These are phyloP conservation scores for Sciurus carolinensis DNA, from an alignment of 2,797 vertebrate species.

Conservation along the genomic window DNA sequence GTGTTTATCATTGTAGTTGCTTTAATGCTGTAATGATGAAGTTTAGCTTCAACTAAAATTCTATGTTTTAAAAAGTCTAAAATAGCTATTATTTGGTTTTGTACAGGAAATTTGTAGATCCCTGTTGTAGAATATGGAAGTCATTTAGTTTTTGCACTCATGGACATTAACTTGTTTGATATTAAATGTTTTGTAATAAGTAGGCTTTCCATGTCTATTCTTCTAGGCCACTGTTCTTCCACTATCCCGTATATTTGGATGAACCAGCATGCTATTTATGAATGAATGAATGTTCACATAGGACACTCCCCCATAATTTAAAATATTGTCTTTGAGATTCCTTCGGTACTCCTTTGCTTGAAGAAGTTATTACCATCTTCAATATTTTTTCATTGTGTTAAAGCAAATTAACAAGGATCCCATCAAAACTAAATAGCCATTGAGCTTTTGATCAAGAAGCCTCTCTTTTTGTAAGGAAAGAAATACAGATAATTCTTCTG, in stretches of 20 bases:
- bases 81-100: neutral
- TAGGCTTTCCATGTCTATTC: neutral
- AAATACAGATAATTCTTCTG: neutral
- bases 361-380: constrained; percentile 63
- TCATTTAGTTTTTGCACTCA: neutral
- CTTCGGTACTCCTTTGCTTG: neutral
- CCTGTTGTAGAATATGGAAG: neutral
- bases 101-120: neutral
- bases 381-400: constrained; percentile 51
- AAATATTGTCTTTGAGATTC: constrained; percentile 68
- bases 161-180: neutral
- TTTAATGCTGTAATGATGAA: neutral
- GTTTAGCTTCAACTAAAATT: neutral
- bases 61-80: neutral
- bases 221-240: neutral
- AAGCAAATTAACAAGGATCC: constrained; percentile 69
- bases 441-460: neutral
- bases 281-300: constrained; percentile 63
- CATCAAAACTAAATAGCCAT: neutral
- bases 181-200: neutral
- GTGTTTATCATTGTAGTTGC: neutral
- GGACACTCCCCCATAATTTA: constrained; percentile 10
- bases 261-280: constrained; percentile 15
- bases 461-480: constrained; percentile 3
- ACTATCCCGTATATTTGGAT: neutral